A percentile compares a stretch with the other conserved stretches of the same genome.
phyloP scores from a whole-genome alignment of 2,888 invertebrate genomes.

The Mimas tiliae region DNA sequence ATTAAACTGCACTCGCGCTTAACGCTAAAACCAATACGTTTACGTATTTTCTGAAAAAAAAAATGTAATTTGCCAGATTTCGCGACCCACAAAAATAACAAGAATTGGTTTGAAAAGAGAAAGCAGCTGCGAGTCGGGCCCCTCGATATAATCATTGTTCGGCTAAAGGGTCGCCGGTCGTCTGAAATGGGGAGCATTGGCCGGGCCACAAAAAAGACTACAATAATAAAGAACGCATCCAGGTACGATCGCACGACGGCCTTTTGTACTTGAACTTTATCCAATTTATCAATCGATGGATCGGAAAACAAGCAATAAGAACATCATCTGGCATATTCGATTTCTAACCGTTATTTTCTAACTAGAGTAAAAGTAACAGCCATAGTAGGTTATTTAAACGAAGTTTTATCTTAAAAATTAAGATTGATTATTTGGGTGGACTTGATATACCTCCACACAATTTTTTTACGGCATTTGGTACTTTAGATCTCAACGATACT shows the following conservation, averaged over 20 bases:
- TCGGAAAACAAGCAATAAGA: not conserved
- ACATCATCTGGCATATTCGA: not conserved
- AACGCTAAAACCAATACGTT: not conserved
- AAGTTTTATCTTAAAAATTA: no score
- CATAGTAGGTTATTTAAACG: no score
- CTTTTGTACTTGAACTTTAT: constrained; percentile 24
- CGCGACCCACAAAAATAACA: constrained; percentile 64
- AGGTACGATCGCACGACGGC: constrained; percentile 65
- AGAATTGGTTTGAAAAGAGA: constrained; percentile 66
- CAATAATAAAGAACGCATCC: constrained; percentile 69
- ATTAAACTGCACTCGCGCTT: not conserved
- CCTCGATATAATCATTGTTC: constrained; percentile 78
- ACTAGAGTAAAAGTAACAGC: no score
- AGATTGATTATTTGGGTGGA: no score
- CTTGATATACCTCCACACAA: no score
- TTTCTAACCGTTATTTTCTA: not conserved
- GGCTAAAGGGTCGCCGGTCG: constrained; percentile 79
- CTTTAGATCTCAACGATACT: no score
- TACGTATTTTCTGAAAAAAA: not conserved
- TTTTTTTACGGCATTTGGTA: no score
- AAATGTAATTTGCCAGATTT: constrained; percentile 50
- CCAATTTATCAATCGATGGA: constrained; percentile 27
- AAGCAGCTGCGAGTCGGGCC: constrained; percentile 80
- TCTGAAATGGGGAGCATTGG: constrained; percentile 76
- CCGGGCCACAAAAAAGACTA: constrained; percentile 63